Evolutionary conservation across 1,140 invertebrate genomes (phyloP), one percentile per base, ranked within the genome.

Genomic region (Eurosta solidaginis): DNA sequence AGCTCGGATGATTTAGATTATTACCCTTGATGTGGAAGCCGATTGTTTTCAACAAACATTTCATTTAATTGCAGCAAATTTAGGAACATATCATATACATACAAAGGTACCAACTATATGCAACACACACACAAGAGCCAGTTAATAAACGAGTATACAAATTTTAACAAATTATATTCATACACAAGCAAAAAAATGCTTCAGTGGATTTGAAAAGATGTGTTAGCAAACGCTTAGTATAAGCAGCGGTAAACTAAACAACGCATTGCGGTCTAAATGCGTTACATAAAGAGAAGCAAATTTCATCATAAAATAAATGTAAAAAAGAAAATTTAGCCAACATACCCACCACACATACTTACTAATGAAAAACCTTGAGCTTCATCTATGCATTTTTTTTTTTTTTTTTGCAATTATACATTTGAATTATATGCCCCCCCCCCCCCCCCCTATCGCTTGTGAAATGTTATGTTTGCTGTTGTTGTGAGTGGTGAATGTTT

Each of bases 231-330:
- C 22, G 59, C 2, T 59, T 59, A 36, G 59, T 68, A n/a, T 5
- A 29, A 10, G 5, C 17, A 40, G 59, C 40, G 59, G 59, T 33
- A 68, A 68, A 68, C 59, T 68, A 68, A 68, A 68, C 59, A 68
- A 68, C 33, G 59, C 59, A 68, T 29, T 68, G 59, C 59, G 59
- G 59, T 40, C 59, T 68, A 68, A 68, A 40, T 68, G 59, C 59
- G 59, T 40, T 40, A 68, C 40, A 68, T 40, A 29, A 40, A 40
- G n/a, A 2, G 59, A 68, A 0, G 6, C 33, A 68, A 68, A 17
- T 17, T 40, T 20, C 36, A 40, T 27, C 12, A 68, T 17, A 42
- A 36, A 3, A 20, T 12, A 40, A 7, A 2, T 33, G 2, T 14
- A 59, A 7, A 59, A 36, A 59, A 59, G 33, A 36, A 5, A 10